Evolutionary conservation across 1,140 invertebrate genomes (phyloP).

Genomic region (Melipona quadrifasciata): DNA sequence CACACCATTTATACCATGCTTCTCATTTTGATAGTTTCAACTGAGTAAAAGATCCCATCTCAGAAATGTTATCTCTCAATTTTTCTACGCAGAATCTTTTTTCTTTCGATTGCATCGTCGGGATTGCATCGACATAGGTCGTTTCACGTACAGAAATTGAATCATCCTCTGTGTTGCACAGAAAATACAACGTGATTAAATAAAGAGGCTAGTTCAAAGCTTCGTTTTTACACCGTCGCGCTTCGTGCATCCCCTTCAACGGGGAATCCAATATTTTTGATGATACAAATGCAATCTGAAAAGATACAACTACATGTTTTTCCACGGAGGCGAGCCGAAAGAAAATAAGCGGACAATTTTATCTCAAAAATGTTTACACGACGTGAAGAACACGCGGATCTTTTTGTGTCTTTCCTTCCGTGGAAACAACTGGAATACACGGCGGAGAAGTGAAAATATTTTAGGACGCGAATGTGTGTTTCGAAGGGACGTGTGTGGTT

Average conservation of each 20-base stretch:
- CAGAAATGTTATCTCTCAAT: not conserved
- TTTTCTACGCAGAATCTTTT: not conserved
- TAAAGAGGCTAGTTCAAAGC: not conserved
- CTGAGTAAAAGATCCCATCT: too few species aligned
- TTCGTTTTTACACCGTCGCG: not conserved
- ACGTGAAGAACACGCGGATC: not conserved
- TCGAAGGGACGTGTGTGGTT: not conserved
- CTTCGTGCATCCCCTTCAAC: too few species aligned
- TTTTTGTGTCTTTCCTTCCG: not conserved
- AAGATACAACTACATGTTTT: not conserved
- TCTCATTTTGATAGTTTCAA: too few species aligned
- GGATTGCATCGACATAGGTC: too few species aligned
- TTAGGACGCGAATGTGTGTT: not conserved
- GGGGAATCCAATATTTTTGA: not conserved
- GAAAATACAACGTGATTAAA: not conserved
- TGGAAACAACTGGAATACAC: not conserved
- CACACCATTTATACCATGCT: too few species aligned
- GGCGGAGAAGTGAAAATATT: slow-evolving; percentile 2
- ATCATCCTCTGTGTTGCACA: not conserved
- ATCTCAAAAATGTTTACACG: not conserved
- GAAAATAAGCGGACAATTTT: not conserved
- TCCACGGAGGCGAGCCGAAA: not conserved
- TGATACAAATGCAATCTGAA: not conserved
- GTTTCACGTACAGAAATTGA: not conserved
- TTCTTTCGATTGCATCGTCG: not conserved